A percentile compares a stretch with the other conserved stretches of the same genome.
Evolutionary conservation across 1,140 invertebrate genomes (phyloP).

Genomic region (Tetramorium parvispinum): DNA sequence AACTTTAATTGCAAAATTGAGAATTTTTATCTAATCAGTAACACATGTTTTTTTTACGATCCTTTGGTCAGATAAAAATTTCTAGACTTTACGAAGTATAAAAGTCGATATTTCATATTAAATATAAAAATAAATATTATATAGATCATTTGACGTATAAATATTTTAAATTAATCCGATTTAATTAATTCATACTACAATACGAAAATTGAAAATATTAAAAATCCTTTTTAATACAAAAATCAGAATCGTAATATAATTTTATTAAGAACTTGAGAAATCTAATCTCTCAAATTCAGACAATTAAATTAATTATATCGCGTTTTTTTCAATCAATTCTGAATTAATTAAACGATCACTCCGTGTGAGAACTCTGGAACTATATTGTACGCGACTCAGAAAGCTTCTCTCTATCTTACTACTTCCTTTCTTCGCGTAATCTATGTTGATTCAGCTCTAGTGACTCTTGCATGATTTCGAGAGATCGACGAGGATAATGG

Average conservation of each 20-base stretch:
- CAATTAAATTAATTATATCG: background rate
- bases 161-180: background rate
- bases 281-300: background rate
- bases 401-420: slow-evolving; percentile 13
- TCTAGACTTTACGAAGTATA: background rate
- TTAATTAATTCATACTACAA: background rate
- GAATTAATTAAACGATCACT: background rate
- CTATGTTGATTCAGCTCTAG: slow-evolving; percentile 44
- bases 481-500: slow-evolving; percentile 66
- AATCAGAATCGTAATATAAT: background rate
- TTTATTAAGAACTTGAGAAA: background rate
- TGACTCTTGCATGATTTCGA: slow-evolving; percentile 67
- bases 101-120: background rate
- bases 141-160: too few species aligned
- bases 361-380: background rate
- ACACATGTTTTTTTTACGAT: background rate
- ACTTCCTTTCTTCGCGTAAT: slow-evolving; percentile 41
- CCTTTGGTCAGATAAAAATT: background rate
- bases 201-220: too few species aligned
- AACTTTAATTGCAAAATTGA: slow-evolving; percentile 1
- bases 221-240: background rate
- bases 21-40: background rate
- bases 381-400: background rate
- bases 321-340: background rate
- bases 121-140: background rate